Evolutionary conservation across 1,140 invertebrate species (phyloP), one percentile per base, ranked within the genome.

Genomic region (Drosophila paulistorum): DNA sequence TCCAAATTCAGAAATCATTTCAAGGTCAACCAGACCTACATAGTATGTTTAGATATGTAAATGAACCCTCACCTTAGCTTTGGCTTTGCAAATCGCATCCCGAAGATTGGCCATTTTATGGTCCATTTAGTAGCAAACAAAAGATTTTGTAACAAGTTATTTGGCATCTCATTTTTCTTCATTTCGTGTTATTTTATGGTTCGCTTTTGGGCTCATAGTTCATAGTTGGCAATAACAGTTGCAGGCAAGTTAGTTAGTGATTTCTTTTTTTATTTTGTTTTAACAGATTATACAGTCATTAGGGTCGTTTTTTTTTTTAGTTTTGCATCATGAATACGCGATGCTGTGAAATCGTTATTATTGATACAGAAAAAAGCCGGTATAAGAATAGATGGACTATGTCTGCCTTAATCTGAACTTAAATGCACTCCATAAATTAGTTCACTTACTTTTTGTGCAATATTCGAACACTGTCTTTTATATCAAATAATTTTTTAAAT

Each of bases 11-110:
- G 66, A 79, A 86, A 77, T 67, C 63, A 69, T 86, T 86, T 86
- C 82, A 87, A 86, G 82, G 82, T 79, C 57, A 59, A 59, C 57
- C 3, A 9, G 17, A 59, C 33, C n/a, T 54, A 30, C 30, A 30
- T 30, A 30, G 5, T 30, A 48, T 68, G 58, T 71, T 54, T 70
- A 61, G 59, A 35, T 68, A 86, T 86, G 82, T 72, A 83, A 86
- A 86, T 87, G 79, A 86, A 66, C 83, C 75, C 82, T 87, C 69
- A 72, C 82, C 79, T 86, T 78, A 71, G 68, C 68, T 77, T 77
- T 71, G 45, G 55, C 66, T 58, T 39, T 66, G 68, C 64, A 54
- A 54, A 73, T 81, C 79, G 67, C 76, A 71, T 70, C 81, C 66
- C 69, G 71, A 65, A 74, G 35, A 75, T 71, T 75, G 79, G 68